Evolutionary conservation across 2,797 vertebrate species (phyloP).

Genomic region (Artibeus lituratus): DNA sequence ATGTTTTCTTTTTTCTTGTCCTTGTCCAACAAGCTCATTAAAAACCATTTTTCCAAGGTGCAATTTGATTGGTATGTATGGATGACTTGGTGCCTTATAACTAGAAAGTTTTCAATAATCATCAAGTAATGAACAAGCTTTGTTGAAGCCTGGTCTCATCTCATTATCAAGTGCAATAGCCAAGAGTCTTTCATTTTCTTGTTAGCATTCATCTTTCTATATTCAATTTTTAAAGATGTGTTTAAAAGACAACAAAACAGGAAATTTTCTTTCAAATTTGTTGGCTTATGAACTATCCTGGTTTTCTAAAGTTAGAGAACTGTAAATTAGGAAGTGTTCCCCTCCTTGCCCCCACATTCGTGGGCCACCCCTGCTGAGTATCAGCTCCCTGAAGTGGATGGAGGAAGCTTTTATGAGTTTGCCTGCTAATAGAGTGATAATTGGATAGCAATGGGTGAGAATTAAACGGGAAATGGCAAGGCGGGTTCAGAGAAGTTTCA

Average conservation of each 20-base stretch:
- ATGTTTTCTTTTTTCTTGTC: background rate
- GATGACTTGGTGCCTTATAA: background rate
- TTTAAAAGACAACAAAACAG: background rate
- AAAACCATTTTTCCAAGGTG: background rate
- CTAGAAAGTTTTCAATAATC: background rate
- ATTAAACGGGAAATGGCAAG: constrained; percentile 31
- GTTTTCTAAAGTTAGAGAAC: background rate
- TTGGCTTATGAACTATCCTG: background rate
- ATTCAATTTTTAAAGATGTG: background rate
- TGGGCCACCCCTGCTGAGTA: background rate
- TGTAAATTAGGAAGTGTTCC: background rate
- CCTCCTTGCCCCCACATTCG: background rate
- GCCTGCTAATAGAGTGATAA: constrained; percentile 26
- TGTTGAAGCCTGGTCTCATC: background rate
- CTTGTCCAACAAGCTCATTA: background rate
- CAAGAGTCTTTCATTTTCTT: background rate
- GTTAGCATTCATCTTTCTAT: background rate
- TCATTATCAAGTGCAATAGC: background rate
- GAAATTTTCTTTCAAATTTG: background rate
- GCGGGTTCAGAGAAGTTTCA: background rate
- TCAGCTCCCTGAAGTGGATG: background rate
- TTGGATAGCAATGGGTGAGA: constrained; percentile 15
- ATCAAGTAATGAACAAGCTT: background rate
- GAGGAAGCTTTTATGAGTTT: background rate
- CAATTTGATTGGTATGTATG: background rate